phyloP scores from a whole-genome alignment of 1,140 invertebrate genomes.

The Sminthurides bifidus region DNA sequence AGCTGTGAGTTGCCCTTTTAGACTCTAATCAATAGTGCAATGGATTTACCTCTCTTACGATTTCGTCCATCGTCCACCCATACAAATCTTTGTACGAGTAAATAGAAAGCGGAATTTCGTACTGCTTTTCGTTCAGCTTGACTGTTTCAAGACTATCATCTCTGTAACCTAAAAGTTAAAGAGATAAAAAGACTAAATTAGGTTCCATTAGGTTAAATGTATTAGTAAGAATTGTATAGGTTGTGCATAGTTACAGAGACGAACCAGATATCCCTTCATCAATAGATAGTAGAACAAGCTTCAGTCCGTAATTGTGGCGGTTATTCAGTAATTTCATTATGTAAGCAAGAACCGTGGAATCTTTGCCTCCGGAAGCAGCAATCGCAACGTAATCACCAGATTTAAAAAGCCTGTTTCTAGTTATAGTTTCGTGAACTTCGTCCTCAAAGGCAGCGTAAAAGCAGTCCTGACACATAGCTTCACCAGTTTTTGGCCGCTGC shows the following conservation, averaged over 20 bases:
- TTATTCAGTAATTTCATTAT: slow-evolving; percentile 86
- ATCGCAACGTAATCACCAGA: slow-evolving; percentile 81
- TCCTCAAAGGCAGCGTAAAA: slow-evolving; percentile 90
- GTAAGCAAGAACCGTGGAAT: slow-evolving; percentile 93
- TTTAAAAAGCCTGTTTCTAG: slow-evolving; percentile 69
- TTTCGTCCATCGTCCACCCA: slow-evolving; percentile 99
- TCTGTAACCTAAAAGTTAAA: slow-evolving; percentile 58
- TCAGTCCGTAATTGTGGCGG: slow-evolving; percentile 78
- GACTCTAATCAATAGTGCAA: neutral
- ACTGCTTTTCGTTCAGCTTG: slow-evolving; percentile 84
- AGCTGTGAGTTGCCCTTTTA: neutral
- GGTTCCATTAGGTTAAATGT: neutral
- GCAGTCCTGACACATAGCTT: slow-evolving; percentile 87
- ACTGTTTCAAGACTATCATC: slow-evolving; percentile 98
- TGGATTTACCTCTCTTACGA: slow-evolving; percentile 66
- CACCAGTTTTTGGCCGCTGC: slow-evolving; percentile 77
- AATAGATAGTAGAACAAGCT: slow-evolving; percentile 86
- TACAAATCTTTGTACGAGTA: slow-evolving; percentile 97
- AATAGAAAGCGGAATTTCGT: slow-evolving; percentile 86
- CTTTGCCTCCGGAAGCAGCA: slow-evolving; percentile 90
- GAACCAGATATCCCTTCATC: slow-evolving; percentile 93
- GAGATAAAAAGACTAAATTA: slow-evolving; percentile 1
- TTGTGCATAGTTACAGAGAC: too few relatives aligned
- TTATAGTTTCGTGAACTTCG: slow-evolving; percentile 92
- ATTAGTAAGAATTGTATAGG: neutral